phyloP scores from a whole-genome alignment of 2,113 vertebrate genomes.

The Myiagra hebetior region DNA sequence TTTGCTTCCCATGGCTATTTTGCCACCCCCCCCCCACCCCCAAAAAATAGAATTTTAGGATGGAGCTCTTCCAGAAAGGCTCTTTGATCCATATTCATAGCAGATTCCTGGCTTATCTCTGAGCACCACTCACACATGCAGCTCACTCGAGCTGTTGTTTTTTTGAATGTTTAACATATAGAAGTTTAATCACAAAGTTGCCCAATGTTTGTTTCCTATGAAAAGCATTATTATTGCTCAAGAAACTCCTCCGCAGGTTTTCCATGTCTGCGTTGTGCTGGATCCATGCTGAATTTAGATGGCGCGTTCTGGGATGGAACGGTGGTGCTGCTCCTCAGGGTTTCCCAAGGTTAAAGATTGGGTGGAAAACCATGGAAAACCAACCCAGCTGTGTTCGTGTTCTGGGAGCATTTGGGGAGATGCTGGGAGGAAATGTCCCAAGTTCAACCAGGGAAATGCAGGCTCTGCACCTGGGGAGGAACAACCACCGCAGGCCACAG shows the following conservation, averaged over 20 bases:
- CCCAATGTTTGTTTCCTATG: not conserved
- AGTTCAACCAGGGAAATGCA: not conserved
- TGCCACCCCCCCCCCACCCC: not conserved
- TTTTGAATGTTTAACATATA: conserved; percentile 12
- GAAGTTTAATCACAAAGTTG: conserved; percentile 38
- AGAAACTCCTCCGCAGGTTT: not conserved
- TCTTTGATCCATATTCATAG: conserved; percentile 40
- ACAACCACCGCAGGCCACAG: not conserved
- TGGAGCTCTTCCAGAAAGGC: not conserved
- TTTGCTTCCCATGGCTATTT: not conserved
- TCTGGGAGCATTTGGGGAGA: not conserved
- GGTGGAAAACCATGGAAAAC: not conserved
- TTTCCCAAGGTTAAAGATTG: not conserved
- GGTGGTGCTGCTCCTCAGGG: not conserved
- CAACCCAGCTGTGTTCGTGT: not conserved
- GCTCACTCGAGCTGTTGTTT: not conserved
- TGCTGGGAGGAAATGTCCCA: not conserved
- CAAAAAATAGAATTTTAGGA: not conserved
- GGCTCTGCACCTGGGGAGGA: not conserved
- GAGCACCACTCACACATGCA: conserved; percentile 35
- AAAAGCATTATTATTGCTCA: not conserved
- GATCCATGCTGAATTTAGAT: not conserved
- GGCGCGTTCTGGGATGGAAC: not conserved
- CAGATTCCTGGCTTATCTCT: conserved; percentile 46
- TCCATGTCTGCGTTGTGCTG: accelerated